These are phyloP conservation scores for Venustoraphidia nigricollis DNA, from an alignment of 2,888 invertebrate species.

Conservation along the genomic window DNA sequence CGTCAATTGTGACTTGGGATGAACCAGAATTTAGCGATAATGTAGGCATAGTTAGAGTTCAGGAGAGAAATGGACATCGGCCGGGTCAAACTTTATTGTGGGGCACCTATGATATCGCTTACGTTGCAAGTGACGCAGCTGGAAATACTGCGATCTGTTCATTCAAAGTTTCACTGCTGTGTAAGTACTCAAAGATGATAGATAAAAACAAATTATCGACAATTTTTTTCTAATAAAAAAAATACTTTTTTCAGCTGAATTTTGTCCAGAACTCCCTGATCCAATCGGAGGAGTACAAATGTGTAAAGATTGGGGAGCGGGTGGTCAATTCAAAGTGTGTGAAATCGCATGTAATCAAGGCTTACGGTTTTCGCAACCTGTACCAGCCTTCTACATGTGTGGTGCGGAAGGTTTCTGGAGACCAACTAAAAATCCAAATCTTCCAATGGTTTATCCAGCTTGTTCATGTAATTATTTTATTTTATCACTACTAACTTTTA, in stretches of 20 bases:
- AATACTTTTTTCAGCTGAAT: slow-evolving; percentile 50
- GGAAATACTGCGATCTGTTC: slow-evolving; percentile 84
- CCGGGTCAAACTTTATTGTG: slow-evolving; percentile 79
- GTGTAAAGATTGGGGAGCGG: slow-evolving; percentile 93
- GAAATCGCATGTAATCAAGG: slow-evolving; percentile 77
- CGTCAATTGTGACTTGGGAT: slow-evolving; percentile 82
- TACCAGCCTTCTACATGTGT: slow-evolving; percentile 95
- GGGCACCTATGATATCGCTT: slow-evolving; percentile 86
- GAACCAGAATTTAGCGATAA: slow-evolving; percentile 84
- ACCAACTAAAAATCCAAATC: slow-evolving; percentile 63
- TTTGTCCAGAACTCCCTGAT: slow-evolving; percentile 77
- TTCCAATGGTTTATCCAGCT: slow-evolving; percentile 78
- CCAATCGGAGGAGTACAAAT: slow-evolving; percentile 84
- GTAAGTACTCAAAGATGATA: slow-evolving; percentile 35
- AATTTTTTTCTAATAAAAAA: neutral
- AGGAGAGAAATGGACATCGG: slow-evolving; percentile 72
- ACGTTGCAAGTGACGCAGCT: slow-evolving; percentile 83
- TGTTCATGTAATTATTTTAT: slow-evolving; percentile 57
- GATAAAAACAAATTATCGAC: neutral
- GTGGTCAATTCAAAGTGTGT: slow-evolving; percentile 90
- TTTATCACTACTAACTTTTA: neutral
- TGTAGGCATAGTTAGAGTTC: slow-evolving; percentile 60
- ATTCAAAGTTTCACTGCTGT: slow-evolving; percentile 78
- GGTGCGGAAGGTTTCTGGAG: slow-evolving; percentile 98
- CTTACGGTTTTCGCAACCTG: slow-evolving; percentile 78